Evolutionary conservation across 2,797 vertebrate species (phyloP).

Genomic region (Tapirus indicus): DNA sequence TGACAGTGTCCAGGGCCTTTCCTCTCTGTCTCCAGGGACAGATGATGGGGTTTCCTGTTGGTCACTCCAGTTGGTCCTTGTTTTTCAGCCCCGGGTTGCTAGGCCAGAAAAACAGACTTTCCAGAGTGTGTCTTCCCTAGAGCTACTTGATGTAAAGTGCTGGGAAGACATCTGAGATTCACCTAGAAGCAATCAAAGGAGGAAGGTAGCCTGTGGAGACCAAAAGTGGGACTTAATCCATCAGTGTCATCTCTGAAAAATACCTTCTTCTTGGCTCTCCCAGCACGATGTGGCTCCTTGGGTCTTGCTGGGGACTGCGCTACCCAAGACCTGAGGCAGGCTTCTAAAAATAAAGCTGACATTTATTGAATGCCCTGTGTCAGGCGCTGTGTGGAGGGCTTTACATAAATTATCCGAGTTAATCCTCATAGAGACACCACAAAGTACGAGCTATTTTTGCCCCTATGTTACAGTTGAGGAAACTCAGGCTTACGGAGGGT

Average conservation of each 20-base stretch:
- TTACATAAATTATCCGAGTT: slow-evolving; percentile 64
- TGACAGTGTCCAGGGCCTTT: neutral
- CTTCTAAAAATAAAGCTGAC: slow-evolving; percentile 69
- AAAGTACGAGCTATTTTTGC: slow-evolving; percentile 6
- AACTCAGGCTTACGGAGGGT: neutral
- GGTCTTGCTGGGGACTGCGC: neutral
- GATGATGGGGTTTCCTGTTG: neutral
- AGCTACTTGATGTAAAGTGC: neutral
- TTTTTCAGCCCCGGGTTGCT: neutral
- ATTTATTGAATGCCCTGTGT: slow-evolving; percentile 15
- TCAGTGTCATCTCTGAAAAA: neutral
- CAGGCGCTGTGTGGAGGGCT: neutral
- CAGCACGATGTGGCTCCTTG: neutral
- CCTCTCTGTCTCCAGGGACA: neutral
- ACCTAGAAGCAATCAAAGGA: neutral
- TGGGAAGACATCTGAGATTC: neutral
- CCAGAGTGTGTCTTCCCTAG: neutral
- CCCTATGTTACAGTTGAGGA: neutral
- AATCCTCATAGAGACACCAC: slow-evolving; percentile 21
- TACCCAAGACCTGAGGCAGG: neutral
- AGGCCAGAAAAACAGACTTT: neutral
- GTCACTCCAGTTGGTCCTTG: neutral
- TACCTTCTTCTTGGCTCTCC: neutral
- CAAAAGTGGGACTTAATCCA: neutral
- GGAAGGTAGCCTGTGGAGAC: neutral